Conservation (phyloP, 1,140 invertebrate genomes). For the Drosophila lini region DNA sequence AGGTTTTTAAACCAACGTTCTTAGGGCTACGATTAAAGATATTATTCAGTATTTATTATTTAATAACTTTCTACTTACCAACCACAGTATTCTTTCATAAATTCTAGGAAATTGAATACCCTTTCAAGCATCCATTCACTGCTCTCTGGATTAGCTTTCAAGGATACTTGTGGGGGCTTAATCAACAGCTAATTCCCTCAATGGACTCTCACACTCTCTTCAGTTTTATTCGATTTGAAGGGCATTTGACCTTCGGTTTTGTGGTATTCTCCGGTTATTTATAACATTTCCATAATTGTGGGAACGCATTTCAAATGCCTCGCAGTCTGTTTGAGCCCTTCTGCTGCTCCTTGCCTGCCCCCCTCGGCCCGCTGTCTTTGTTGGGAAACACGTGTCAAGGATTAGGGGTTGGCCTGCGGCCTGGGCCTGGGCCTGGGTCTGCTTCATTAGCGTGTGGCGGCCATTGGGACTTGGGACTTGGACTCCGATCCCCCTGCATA, state of each 20-base stretch:
- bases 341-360: background rate
- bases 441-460: conserved; percentile 51
- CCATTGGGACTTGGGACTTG: conserved; percentile 29
- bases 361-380: conserved; percentile 18
- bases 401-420: conserved; percentile 48
- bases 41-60: background rate
- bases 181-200: background rate
- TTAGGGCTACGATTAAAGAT: too few species aligned
- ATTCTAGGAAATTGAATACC: background rate
- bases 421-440: conserved; percentile 16
- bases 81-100: background rate
- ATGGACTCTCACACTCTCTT: background rate
- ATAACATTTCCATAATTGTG: conserved; percentile 53
- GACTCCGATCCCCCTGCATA: conserved; percentile 13
- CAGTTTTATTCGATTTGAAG: background rate
- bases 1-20: background rate
- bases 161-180: background rate
- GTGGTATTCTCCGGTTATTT: conserved; percentile 8
- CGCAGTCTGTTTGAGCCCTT: conserved; percentile 37
- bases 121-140: background rate
- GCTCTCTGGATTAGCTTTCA: background rate
- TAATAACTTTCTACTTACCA: background rate
- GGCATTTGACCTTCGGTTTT: conserved; percentile 11
- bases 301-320: conserved; percentile 51
- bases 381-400: conserved; percentile 53